phyloP scores from a whole-genome alignment of 2,113 vertebrate species.

The Guaruba guarouba region DNA sequence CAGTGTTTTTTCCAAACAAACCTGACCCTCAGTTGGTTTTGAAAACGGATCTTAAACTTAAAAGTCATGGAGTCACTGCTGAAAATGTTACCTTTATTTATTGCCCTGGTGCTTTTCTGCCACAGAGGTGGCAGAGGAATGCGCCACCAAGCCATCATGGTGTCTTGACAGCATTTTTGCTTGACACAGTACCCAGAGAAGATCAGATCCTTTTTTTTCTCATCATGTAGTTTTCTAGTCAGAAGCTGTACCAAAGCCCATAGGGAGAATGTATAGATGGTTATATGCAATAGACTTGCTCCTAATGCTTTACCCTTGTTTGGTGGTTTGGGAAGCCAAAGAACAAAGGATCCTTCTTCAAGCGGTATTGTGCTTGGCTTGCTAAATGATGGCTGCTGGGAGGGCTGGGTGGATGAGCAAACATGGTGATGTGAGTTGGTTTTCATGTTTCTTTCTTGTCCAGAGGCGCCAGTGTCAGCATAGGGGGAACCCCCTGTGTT shows the following conservation, averaged over 20 bases:
- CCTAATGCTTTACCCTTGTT: background rate
- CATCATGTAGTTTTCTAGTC: background rate
- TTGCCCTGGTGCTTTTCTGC: background rate
- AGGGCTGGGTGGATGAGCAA: rapidly evolving
- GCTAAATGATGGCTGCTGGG: background rate
- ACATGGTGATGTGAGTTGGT: rapidly evolving
- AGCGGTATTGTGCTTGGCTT: background rate
- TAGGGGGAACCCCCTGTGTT: background rate
- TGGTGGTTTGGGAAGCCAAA: background rate
- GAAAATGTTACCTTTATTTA: background rate
- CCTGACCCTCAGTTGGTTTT: background rate
- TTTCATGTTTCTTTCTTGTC: background rate
- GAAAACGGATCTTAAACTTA: background rate
- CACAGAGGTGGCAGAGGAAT: background rate
- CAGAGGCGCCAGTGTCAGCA: rapidly evolving
- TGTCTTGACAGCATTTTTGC: background rate
- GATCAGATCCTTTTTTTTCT: background rate
- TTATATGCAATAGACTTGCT: background rate
- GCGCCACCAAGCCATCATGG: background rate
- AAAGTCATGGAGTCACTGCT: background rate
- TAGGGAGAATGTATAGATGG: background rate
- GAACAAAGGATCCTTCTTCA: background rate
- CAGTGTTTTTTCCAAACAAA: background rate
- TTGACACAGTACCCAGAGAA: background rate
- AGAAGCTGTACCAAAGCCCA: background rate